phyloP scores from a whole-genome alignment of 2,888 invertebrate species.

The Tenthredo distinguenda region DNA sequence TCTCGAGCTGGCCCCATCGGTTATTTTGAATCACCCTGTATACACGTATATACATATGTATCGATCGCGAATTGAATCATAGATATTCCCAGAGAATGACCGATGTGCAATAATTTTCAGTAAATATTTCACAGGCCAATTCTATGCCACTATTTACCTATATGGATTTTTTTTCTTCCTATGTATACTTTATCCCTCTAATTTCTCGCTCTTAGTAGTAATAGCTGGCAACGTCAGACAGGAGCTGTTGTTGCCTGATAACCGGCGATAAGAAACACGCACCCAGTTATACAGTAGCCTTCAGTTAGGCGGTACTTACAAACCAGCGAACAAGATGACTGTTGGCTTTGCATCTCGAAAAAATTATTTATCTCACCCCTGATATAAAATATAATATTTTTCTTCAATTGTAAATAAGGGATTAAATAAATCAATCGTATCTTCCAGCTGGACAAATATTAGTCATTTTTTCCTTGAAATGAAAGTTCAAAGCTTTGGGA shows the following conservation, averaged over 20 bases:
- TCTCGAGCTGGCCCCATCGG: no score
- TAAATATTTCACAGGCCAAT: not conserved
- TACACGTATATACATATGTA: not conserved
- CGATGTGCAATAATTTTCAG: not conserved
- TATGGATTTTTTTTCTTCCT: not conserved
- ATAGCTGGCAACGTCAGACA: conserved; percentile 15
- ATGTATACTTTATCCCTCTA: not conserved
- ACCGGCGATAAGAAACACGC: conserved; percentile 46
- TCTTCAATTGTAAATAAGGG: not conserved
- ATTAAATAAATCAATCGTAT: not conserved
- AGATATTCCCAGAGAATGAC: not conserved
- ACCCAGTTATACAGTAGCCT: not conserved
- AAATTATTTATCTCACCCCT: not conserved
- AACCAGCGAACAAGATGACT: conserved; percentile 36
- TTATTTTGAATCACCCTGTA: not conserved
- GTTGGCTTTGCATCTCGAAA: not conserved
- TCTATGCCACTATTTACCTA: not conserved
- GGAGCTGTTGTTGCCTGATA: conserved; percentile 38
- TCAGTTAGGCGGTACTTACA: conserved; percentile 32
- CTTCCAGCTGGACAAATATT: not conserved
- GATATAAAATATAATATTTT: not conserved
- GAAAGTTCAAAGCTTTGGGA: not conserved
- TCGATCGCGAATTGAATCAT: not conserved
- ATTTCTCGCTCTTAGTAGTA: conserved; percentile 25
- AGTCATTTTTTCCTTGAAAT: not conserved